Evolutionary conservation across 2,113 vertebrate species (phyloP), one percentile per base, ranked within the genome.

Genomic region (Sardina pilchardus): DNA sequence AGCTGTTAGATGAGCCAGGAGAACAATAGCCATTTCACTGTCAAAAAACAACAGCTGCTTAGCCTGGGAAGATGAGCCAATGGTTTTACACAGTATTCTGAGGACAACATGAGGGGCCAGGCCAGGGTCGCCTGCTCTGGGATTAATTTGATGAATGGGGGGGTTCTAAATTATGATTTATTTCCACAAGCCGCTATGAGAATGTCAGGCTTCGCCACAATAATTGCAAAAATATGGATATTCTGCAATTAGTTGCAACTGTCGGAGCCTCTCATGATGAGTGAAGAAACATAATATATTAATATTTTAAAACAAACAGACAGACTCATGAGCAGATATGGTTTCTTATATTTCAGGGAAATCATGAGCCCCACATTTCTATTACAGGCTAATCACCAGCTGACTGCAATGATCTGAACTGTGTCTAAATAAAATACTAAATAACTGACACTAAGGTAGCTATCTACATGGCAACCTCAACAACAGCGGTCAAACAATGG

Each of bases 1-100:
- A 59, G 44, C 84, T 81, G 47, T 83, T 82, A 84, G 84, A 71
- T 78, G 48, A 34, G 59, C 81, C 82, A 75, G 44, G 81, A 71
- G 42, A 87, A 85, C 50, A 84, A n/a, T 48, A 34, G 71, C 80
- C 44, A 75, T 85, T 87, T 87, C 83, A 86, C 75, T 44, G 53
- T 84, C 85, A 82, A 83, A 88, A 86, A 83, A 78, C 71, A 78
- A 36, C 71, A 78, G 71, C 71, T 78, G 71, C 34, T 78, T 78
- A 36, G 71, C 71, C 71, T 78, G 71, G 26, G 71, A 78, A 4
- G 71, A 78, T 10, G 71, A 78, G 34, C 71, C 71, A 78, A 78
- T 78, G 71, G 34, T 36, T 78, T 36, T 34, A 34, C 30, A 78
- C 71, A 36, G 4, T 4, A 36, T 16, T 36, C 34, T 19, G 71